Evolutionary conservation across 2,113 vertebrate genomes (phyloP), one percentile per base, ranked within the genome.

Genomic region (Sprattus sprattus): DNA sequence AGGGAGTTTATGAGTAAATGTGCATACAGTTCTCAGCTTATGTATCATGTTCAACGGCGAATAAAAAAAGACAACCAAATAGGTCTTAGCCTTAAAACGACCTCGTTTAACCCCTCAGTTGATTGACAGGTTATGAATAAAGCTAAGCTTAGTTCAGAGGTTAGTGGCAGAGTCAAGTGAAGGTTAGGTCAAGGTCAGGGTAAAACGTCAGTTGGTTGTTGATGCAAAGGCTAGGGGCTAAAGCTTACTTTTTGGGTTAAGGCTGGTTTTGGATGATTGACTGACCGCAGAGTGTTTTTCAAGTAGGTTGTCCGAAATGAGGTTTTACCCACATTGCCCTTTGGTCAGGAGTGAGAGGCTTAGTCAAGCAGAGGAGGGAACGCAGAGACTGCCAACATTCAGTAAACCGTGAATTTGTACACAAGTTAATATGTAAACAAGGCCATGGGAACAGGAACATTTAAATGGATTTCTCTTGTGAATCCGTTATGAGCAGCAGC

Each of bases 1-100:
- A 75, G 57, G 88, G 82, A 82, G 44, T 45, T 44, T 45, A 20
- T 44, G 25, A 44, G 49, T 83, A 81, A 83, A 39, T 83, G 45
- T 39, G 46, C 75, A 28, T 2, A 49, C 6, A 8, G 47, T 49
- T 49, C 47, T 6, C 6, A 18, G 54, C 54, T 57, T 13, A 57
- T 64, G 3, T 6, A 18, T 64, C 20, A 64, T 20, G 18, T 20
- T 64, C 22, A 64, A 64, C 57, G 6, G 64, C 32, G 64, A 32
- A 10, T 71, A 8, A 71, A 32, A 32, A 32, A 2, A 15, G 28
- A 32, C 1, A 71, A 32, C 3, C 7, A 71, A 28, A 71, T 13
- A 28, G 9, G 9, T 28, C 7, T 6, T 7, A 6, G 20, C 64
- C 32, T 32, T 28, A 71, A 28, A 71, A 25, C 25, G 25, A 32